Percentiles rank a stretch among this genome's conserved stretches.
These are phyloP conservation scores for Drosophila suboccidentalis DNA, from an alignment of 2,888 invertebrate genomes.

Conservation along the genomic window DNA sequence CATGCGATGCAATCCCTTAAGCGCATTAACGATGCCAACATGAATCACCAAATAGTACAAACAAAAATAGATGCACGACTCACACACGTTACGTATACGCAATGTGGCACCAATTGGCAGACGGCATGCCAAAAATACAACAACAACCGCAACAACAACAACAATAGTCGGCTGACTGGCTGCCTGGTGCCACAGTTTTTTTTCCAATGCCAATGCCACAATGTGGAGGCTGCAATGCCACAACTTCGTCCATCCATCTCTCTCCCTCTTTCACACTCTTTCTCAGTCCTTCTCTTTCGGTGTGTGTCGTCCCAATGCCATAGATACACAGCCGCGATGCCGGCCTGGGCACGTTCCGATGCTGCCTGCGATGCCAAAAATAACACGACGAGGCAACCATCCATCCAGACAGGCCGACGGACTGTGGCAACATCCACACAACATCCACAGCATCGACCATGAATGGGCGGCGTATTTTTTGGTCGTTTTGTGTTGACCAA, in stretches of 20 bases:
- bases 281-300: not conserved
- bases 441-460: constrained; percentile 34
- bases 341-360: constrained; percentile 71
- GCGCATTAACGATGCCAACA: constrained; percentile 50
- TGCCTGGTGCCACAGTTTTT: constrained; percentile 77
- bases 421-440: not conserved
- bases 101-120: constrained; percentile 54
- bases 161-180: constrained; percentile 20
- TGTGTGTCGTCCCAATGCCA: constrained; percentile 70
- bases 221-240: constrained; percentile 60
- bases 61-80: constrained; percentile 39
- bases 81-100: constrained; percentile 70
- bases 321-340: constrained; percentile 61
- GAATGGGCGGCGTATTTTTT: constrained; percentile 63
- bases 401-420: constrained; percentile 11
- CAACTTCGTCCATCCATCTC: constrained; percentile 25
- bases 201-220: constrained; percentile 78
- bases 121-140: constrained; percentile 68
- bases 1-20: constrained; percentile 41
- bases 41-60: constrained; percentile 47
- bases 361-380: constrained; percentile 70
- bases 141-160: constrained; percentile 1
- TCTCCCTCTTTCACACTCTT: not conserved
- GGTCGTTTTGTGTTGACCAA: constrained; percentile 70
- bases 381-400: constrained; percentile 41